Evolutionary conservation across 2,888 invertebrate genomes (phyloP), one percentile per base, ranked within the genome.

Genomic region (Dexiosoma caninum): DNA sequence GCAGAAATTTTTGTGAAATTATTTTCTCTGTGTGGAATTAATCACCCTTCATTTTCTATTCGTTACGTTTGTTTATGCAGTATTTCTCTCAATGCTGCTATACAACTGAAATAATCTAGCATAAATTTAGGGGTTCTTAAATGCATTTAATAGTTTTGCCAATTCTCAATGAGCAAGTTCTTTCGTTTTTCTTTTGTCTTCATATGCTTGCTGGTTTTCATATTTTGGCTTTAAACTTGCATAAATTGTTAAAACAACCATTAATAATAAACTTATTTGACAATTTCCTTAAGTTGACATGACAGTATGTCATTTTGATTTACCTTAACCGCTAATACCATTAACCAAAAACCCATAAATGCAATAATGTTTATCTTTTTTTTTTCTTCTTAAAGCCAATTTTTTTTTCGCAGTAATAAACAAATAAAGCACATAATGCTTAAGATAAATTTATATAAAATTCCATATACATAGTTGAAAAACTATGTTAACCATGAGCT

Each of bases 401-500:
- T 3, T 27, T 27, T 64, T 64, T 55, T 71, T 69, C 77, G 55
- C 66, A 66, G 21, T 23, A 51, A 42, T 3, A 67, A 30, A 46
- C 19, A 72, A 69, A 75, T 64, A 66, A 51, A 59, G 66, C 40
- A 72, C 57, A 66, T 57, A 66, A 57, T 72, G 32, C 21, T 81
- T 72, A 72, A 81, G 81, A 81, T 81, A 72, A 81, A 69, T 69
- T 60, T 44, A 57, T 57, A 44, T 69, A 46, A 59, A 69, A 74
- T 77, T 64, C 69, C 77, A 69, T 72, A 72, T 49, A 72, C 6
- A 46, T 51, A 32, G 30, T 6, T 51, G 30, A 72, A 80, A 72
- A 77, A 77, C 72, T 77, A 74, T 77, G 81, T 77, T 77, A 77
- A 77, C 81, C 81, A 81, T 81, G 81, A 81, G 81, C 81, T 81